Conservation (phyloP, 1,140 invertebrate genomes). For the Wiebesia pumilae region DNA sequence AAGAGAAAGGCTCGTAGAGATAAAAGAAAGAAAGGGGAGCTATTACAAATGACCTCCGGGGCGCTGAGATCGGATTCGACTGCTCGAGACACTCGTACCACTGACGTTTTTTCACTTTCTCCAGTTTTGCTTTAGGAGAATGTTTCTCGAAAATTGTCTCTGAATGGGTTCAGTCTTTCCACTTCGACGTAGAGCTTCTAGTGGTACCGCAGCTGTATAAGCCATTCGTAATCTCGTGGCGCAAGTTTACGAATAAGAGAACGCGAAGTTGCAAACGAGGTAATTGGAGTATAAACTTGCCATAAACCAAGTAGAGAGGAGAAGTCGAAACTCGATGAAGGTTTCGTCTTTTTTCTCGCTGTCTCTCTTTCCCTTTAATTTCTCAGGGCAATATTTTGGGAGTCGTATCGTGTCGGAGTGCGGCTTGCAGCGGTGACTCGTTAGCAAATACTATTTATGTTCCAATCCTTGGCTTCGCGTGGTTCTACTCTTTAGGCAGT, state of each 20-base stretch:
- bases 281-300: constrained; percentile 65
- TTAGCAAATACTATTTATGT: constrained; percentile 62
- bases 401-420: not conserved
- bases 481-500: not conserved
- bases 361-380: constrained; percentile 46
- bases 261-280: constrained; percentile 58
- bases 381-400: constrained; percentile 44
- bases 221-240: not conserved
- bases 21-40: not conserved
- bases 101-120: not conserved
- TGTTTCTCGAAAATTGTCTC: not conserved
- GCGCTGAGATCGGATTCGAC: not conserved
- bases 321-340: constrained; percentile 48
- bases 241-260: not conserved
- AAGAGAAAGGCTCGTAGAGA: not conserved
- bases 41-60: constrained; percentile 16
- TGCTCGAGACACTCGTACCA: not conserved
- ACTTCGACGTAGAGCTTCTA: not conserved
- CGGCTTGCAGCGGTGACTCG: constrained; percentile 56
- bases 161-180: too few species aligned
- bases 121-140: not conserved
- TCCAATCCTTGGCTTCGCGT: constrained; percentile 49
- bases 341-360: not conserved
- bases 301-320: constrained; percentile 54
- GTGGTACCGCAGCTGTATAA: not conserved